Base-by-base conservation (phyloP, 2,888 invertebrate genomes). In the Hesperia comma region DNA sequence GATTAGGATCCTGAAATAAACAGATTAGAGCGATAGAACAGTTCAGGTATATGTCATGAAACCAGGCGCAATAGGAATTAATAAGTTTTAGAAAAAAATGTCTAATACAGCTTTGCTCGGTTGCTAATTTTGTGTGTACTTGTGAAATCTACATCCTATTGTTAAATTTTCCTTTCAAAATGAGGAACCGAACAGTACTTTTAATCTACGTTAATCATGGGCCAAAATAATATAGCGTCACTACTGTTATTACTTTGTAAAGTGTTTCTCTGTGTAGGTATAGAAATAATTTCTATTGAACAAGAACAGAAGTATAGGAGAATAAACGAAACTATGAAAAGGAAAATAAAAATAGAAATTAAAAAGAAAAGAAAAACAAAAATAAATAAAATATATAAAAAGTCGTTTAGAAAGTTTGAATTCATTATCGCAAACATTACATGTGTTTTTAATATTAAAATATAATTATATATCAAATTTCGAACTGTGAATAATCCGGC, bases 241-340 rank as follows among this genome's bases (percentile, higher is more conserved):
- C 87, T 87, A 88, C 87, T 79, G 80, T 78, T 77, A 84, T 86
- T 78, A 87, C 79, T 87, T 74, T 92, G 92, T 92, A 82, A 87
- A 91, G 92, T 92, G 92, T 92, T 92, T 90, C 92, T 92, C 92
- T 93, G 92, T 92, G 90, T 90, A 88, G 88, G 90, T 90, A 83
- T 82, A 81, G 83, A 90, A 86, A 80, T 80, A 75, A 77, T 75
- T 82, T 83, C 81, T 79, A 77, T 84, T 74, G 83, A 84, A 87
- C 76, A 77, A 83, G 76, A 90, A 91, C 84, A 80, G 85, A 90
- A 90, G 86, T 81, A 88, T 81, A 86, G 87, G 88, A 90, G 83
- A 87, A 75, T 76, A 75, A 77, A 79, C 78, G 74, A 77, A 79
- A 84, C 77, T 79, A 69, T 74, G 79, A 79, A 78, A 79, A 78